These are phyloP conservation scores for Thaumetopoea pityocampa DNA, from an alignment of 1,140 invertebrate genomes.

Conservation along the genomic window DNA sequence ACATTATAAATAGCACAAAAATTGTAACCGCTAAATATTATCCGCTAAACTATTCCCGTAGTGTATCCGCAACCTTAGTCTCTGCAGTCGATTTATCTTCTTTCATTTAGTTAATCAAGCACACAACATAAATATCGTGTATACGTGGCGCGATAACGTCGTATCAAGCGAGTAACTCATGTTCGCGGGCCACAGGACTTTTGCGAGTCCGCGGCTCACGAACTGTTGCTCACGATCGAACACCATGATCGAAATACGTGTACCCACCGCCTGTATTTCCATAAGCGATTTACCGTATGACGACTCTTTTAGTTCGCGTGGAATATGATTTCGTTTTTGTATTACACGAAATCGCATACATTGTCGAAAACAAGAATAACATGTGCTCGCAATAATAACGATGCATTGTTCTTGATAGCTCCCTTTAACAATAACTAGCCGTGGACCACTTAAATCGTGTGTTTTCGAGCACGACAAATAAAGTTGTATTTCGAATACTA, in stretches of 20 bases:
- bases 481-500: no score
- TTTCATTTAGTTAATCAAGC: no score
- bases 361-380: slow-evolving; percentile 45
- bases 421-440: slow-evolving; percentile 17
- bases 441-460: not conserved
- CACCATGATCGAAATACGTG: slow-evolving; percentile 57
- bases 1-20: no score
- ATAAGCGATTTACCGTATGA: slow-evolving; percentile 68
- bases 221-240: slow-evolving; percentile 57
- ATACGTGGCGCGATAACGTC: slow-evolving; percentile 31
- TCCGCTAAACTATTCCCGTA: no score
- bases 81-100: no score
- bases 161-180: slow-evolving; percentile 45
- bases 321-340: slow-evolving; percentile 64
- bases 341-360: slow-evolving; percentile 60
- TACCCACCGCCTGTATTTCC: slow-evolving; percentile 54
- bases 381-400: slow-evolving; percentile 41
- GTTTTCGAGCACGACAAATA: not conserved
- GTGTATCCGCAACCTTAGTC: no score
- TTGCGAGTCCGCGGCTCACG: slow-evolving; percentile 44
- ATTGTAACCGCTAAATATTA: no score
- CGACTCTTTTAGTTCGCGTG: slow-evolving; percentile 60
- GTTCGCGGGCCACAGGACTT: slow-evolving; percentile 24
- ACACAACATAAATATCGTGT: not conserved
- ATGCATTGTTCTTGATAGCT: slow-evolving; percentile 33